These are phyloP conservation scores for Apostichopus japonicus DNA, from an alignment of 35 echinoderm and acorn worm species.

Conservation along the genomic window DNA sequence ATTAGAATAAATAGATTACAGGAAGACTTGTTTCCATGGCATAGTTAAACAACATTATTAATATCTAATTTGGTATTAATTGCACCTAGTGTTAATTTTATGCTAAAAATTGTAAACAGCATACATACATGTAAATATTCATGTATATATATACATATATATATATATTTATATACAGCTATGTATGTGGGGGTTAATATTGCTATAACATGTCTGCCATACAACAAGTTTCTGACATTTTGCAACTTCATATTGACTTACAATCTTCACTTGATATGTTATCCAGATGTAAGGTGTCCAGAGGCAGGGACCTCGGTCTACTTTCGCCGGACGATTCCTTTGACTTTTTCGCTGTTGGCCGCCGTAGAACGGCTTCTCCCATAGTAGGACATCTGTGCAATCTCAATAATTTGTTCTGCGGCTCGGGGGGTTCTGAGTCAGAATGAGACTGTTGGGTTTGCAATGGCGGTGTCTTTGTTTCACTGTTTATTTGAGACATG, in stretches of 20 bases:
- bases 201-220: no score
- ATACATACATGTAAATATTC: no score
- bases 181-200: no score
- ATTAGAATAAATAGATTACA: no score
- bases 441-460: slow-evolving; percentile 52
- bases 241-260: not conserved
- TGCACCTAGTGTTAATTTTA: no score
- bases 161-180: no score
- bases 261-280: slow-evolving; percentile 41
- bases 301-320: slow-evolving; percentile 41
- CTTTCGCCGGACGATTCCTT: slow-evolving; percentile 23
- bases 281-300: slow-evolving; percentile 40
- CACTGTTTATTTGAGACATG: not conserved
- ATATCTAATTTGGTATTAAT: no score
- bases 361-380: slow-evolving; percentile 46
- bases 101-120: no score
- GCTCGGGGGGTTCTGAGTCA: slow-evolving; percentile 53
- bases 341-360: slow-evolving; percentile 46
- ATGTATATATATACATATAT: no score
- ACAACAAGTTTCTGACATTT: no score
- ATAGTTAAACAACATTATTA: no score
- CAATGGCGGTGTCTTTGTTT: slow-evolving; percentile 31
- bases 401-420: slow-evolving; percentile 38
- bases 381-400: slow-evolving; percentile 60
- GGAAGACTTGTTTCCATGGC: no score